A percentile compares a stretch with the other conserved stretches of the same genome.
Evolutionary conservation across 2,113 vertebrate species (phyloP).

Genomic region (Abramis brama): DNA sequence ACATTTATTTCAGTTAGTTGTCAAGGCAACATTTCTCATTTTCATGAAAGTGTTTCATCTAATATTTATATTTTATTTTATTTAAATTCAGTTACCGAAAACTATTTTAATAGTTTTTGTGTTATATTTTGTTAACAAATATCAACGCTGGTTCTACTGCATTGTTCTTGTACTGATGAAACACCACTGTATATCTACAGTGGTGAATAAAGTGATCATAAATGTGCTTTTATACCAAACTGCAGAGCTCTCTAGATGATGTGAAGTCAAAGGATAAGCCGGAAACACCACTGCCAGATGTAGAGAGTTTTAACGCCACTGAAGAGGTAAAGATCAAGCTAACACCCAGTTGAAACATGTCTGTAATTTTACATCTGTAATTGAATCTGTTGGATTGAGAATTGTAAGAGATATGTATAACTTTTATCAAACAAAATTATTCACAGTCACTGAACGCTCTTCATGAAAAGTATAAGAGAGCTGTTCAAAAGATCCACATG

Average conservation of each 20-base stretch:
- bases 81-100: neutral
- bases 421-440: neutral
- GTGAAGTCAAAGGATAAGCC: slow-evolving; percentile 36
- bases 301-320: neutral
- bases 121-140: neutral
- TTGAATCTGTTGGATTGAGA: neutral
- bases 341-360: neutral
- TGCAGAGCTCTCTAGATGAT: slow-evolving; percentile 54
- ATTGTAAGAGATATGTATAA: neutral
- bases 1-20: neutral
- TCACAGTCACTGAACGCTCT: slow-evolving; percentile 26
- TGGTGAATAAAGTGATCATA: neutral
- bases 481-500: slow-evolving; percentile 65
- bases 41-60: neutral
- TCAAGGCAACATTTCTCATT: neutral
- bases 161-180: neutral
- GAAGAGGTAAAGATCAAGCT: slow-evolving; percentile 4
- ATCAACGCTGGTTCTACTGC: neutral
- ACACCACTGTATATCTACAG: neutral
- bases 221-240: neutral
- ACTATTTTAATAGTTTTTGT: neutral
- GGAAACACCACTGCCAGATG: slow-evolving; percentile 7
- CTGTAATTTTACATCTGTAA: no score
- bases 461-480: slow-evolving; percentile 66
- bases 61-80: neutral